Evolutionary conservation across 2,797 vertebrate species (phyloP).

Genomic region (Staurois parvus): DNA sequence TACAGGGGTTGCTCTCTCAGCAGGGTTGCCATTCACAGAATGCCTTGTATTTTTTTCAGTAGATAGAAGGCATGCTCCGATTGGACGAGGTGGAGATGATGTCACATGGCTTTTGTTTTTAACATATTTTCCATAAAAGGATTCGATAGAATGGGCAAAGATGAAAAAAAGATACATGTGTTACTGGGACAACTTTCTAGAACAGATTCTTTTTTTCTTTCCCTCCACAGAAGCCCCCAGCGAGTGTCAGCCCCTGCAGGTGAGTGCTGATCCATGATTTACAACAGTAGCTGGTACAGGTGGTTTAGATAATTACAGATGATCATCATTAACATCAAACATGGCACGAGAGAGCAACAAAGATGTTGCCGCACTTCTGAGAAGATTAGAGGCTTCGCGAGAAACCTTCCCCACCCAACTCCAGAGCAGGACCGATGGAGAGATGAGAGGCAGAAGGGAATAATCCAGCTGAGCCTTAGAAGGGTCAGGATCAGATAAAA

Average conservation of each 20-base stretch:
- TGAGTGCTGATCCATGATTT: constrained; percentile 21
- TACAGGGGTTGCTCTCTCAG: too few species aligned
- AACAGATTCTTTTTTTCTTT: too few species aligned
- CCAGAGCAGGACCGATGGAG: constrained; percentile 5
- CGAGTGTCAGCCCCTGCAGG: neutral
- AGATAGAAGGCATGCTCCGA: too few species aligned
- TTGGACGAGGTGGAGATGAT: too few species aligned
- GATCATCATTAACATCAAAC: constrained; percentile 58
- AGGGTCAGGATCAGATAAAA: constrained; percentile 49
- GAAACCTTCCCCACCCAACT: constrained; percentile 12
- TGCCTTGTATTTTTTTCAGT: too few species aligned
- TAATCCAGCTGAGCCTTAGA: constrained; percentile 26
- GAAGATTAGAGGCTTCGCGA: constrained; percentile 45
- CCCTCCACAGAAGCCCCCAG: too few species aligned
- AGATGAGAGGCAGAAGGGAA: constrained; percentile 31
- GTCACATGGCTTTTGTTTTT: too few species aligned
- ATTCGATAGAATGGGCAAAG: too few species aligned
- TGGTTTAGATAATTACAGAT: constrained; percentile 56
- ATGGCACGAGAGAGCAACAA: constrained; percentile 18
- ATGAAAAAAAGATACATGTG: too few species aligned
- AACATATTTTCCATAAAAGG: too few species aligned
- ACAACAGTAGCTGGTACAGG: constrained; percentile 31
- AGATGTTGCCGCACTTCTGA: constrained; percentile 22
- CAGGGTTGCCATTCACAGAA: too few species aligned
- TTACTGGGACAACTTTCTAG: too few species aligned